Percentiles rank a stretch among this genome's conserved stretches.
phyloP scores from a whole-genome alignment of 2,888 invertebrate species.

The Patella pellucida region DNA sequence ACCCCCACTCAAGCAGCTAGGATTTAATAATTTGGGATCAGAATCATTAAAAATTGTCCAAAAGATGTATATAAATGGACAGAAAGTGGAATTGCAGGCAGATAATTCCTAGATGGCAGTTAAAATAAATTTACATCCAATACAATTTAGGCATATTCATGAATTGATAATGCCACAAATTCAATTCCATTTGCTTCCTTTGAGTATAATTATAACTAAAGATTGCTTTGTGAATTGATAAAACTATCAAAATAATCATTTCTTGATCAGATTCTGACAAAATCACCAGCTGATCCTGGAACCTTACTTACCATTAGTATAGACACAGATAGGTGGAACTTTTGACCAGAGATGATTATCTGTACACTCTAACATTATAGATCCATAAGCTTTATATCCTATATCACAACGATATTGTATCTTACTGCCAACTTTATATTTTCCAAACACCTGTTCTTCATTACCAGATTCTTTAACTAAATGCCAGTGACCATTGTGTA shows the following conservation, averaged over 20 bases:
- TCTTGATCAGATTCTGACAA: no score
- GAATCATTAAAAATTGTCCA: no score
- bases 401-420: constrained; percentile 84
- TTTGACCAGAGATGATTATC: constrained; percentile 36
- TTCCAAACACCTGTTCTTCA: constrained; percentile 21
- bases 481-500: constrained; percentile 49
- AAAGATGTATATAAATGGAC: no score
- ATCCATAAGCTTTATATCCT: constrained; percentile 84
- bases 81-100: no score
- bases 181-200: neutral
- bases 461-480: constrained; percentile 11
- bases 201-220: no score
- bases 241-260: no score
- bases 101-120: no score
- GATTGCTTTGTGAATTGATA: no score
- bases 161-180: constrained; percentile 1
- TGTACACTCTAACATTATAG: constrained; percentile 81
- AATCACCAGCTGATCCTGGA: no score
- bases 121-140: no score
- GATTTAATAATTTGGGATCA: no score
- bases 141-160: neutral
- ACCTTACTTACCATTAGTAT: constrained; percentile 27
- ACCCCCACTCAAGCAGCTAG: no score
- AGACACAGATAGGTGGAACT: constrained; percentile 34
- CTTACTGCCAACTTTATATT: constrained; percentile 56